Evolutionary conservation across 2,888 invertebrate genomes (phyloP), one percentile per base, ranked within the genome.

Genomic region (Nineta flava): DNA sequence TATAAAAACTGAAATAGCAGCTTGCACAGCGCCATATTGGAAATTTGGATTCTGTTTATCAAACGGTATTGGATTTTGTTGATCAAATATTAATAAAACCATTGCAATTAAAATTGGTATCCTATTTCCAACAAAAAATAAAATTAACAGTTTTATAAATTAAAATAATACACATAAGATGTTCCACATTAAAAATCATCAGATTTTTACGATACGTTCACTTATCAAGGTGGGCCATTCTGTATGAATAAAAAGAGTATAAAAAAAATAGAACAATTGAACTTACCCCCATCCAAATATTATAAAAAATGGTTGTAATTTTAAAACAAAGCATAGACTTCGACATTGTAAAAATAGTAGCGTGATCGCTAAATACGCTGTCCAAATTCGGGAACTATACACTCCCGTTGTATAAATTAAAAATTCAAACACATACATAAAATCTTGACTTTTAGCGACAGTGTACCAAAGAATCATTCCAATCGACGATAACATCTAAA

Each of bases 301-400:
- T 50, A 77, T 71, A 64, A 83, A 77, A 58, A 76, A 70, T 1
- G 85, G 85, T 68, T 84, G 82, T 2, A 90, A 62, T 47, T 82
- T 81, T 26, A 87, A 68, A 50, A 91, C 83, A 64, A 84, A 88
- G 59, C 88, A 85, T 3, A 90, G 73, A 53, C 91, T 90, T 50
- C 87, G 79, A 53, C 84, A 85, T 66, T 90, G 79, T 49, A 93
- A 68, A 64, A 93, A 82, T 31, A 93, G 74, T 34, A 95, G 64
- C 6, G 83, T 80, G 34, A 88, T 74, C 2, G 93, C 86, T 51
- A 93, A 70, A 59, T 87, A 79, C 9, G 84, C 83, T 0, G 91
- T 88, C 87, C 90, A 92, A 48, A 91, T 69, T 52, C 92, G 72
- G 46, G 87, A 80, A 52, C 88, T 84, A 60, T 87, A 86, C 52